Evolutionary conservation across 2,888 invertebrate species (phyloP), one percentile per base, ranked within the genome.

Genomic region (Troides aeacus): DNA sequence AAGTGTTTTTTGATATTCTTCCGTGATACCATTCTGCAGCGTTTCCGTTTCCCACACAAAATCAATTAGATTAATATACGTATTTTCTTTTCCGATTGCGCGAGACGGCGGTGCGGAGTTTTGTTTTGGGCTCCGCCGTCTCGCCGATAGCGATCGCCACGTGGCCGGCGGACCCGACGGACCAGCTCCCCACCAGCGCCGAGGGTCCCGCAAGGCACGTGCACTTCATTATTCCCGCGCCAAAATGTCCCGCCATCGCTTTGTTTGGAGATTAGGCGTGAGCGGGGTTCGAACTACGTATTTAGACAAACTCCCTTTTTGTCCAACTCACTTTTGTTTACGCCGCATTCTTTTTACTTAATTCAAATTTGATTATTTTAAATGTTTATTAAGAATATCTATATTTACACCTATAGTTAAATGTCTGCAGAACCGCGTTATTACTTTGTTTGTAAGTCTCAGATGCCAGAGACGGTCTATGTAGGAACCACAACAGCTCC

Each of bases 141-240:
- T 76, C 79, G 81, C 83, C 82, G 90, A 91, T 91, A 88, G 83
- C 76, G 75, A 90, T 90, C 90, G 90, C 76, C 91, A 88, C 91
- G 90, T 85, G 90, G 70, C 88, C 73, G 74, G 79, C 84, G 84
- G 82, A 82, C 74, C 72, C 74, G 73, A 72, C 70, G 64, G 67
- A 39, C 39, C 39, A 39, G 39, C 39, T 39, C 39, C 39, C 39
- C 39, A 39, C 39, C 39, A 63, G 74, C 63, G 73, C 73, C 74
- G 72, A 68, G 72, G 68, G 72, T 69, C 72, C 68, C 64, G 79
- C 63, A 64, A 70, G 84, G 78, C 92, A 89, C 92, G 92, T 92
- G 92, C 81, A 75, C 84, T 91, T 91, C 92, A 92, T 92, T 92
- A 92, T 92, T 90, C 90, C 89, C 87, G 92, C 89, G 91, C 90